These are phyloP conservation scores for Aegotheles bennettii DNA, from an alignment of 2,113 vertebrate genomes.

Conservation along the genomic window DNA sequence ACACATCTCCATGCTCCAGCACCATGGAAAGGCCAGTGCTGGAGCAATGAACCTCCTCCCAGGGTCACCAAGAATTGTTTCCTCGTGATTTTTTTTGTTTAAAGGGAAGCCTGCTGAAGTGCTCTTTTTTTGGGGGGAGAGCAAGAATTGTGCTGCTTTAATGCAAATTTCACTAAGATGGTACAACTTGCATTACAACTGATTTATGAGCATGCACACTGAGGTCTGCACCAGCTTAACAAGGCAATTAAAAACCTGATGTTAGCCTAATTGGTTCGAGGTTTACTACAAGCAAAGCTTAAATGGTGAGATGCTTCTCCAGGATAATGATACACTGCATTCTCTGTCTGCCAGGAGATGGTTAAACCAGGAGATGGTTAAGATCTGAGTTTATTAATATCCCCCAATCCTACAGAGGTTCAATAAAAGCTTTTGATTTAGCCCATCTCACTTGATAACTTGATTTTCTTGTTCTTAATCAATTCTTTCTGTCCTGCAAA, in stretches of 20 bases:
- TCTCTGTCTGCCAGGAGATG: not conserved
- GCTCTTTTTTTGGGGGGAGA: not conserved
- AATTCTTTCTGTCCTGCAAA: not conserved
- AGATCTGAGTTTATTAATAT: not conserved
- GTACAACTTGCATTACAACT: not conserved
- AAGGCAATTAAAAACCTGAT: slow-evolving; percentile 51
- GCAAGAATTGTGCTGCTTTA: not conserved
- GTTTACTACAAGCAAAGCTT: not conserved
- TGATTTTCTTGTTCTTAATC: not conserved
- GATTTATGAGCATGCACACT: not conserved
- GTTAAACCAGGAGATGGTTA: not conserved
- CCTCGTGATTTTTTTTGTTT: not conserved
- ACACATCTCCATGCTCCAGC: not conserved
- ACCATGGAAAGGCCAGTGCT: rapidly evolving
- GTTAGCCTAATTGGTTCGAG: slow-evolving; percentile 5
- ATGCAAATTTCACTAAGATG: not conserved
- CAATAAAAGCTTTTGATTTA: not conserved
- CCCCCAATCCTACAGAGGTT: not conserved
- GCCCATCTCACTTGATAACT: not conserved
- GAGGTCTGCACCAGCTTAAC: slow-evolving; percentile 8
- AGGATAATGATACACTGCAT: not conserved
- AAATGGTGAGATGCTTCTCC: not conserved
- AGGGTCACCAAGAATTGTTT: not conserved
- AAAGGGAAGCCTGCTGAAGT: not conserved
- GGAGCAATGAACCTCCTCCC: not conserved